Evolutionary conservation across 2,797 vertebrate genomes (phyloP), one percentile per base, ranked within the genome.

Genomic region (Danio jaintianensis): DNA sequence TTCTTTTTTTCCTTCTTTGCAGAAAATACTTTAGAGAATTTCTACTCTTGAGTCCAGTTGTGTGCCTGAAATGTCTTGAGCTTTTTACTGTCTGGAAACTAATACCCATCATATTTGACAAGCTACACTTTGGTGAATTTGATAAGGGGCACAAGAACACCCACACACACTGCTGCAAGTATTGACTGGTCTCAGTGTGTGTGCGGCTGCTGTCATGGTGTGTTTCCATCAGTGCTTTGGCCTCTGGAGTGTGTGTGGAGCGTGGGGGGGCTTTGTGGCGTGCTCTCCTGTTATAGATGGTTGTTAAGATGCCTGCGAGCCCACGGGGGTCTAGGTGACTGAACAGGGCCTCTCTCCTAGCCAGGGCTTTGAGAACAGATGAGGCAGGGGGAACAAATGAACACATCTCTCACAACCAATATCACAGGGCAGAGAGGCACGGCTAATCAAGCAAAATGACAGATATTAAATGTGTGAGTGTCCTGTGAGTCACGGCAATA

Each of bases 181-280:
- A 78, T 71, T 16, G 45, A 75, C 56, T 47, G 18, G 9, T 67
- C 36, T 48, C 36, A 48, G 36, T 75, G 75, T 47, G 64, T 40
- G 50, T 40, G 22, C 11, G 73, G 20, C 42, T 71, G 20, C 53
- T 38, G 56, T 75, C 72, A 11, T 7, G 12, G 22, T 76, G 58
- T 53, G 73, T 69, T 81, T 79, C 69, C 67, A 55, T 81, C 63
- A 78, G 10, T 69, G 81, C 42, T 78, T 59, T 81, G 78, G 75
- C 71, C 76, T 85, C 76, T 87, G 83, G 85, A 86, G 82, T 78
- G 75, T 75, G 71, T 40, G 52, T 48, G 74, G 58, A 70, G 47
- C 50, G 52, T 8, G 72, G 18, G 29, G 55, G 83, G 76, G 59
- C 20, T 83, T 73, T 81, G 75, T 71, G 3, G 75, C 83, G 66